These are phyloP conservation scores for Episyrphus balteatus DNA, from an alignment of 1,140 invertebrate species.

Conservation along the genomic window DNA sequence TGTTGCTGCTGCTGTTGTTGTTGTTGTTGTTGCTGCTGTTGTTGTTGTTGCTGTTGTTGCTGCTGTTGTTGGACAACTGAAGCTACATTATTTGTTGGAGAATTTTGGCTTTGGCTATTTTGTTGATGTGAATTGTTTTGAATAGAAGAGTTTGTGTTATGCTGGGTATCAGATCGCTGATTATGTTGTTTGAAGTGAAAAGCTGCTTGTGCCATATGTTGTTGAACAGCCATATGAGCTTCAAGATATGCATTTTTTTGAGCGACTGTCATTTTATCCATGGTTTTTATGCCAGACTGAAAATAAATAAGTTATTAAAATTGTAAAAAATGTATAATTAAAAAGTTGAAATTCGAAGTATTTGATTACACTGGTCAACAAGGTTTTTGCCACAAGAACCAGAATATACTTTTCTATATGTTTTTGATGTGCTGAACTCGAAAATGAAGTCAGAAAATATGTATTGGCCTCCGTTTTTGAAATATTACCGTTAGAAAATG, in stretches of 20 bases:
- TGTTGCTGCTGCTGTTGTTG: constrained; percentile 22
- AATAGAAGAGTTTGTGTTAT: constrained; percentile 36
- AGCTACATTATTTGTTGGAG: constrained; percentile 31
- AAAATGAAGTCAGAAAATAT: too few species aligned
- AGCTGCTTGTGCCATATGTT: constrained; percentile 62
- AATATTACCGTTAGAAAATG: too few species aligned
- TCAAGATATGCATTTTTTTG: constrained; percentile 59
- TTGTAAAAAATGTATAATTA: too few species aligned
- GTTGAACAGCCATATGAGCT: constrained; percentile 62
- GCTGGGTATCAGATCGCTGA: constrained; percentile 35
- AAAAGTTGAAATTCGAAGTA: too few species aligned
- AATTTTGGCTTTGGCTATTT: constrained; percentile 39
- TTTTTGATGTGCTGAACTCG: too few species aligned
- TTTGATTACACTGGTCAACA: too few species aligned
- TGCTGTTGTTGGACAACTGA: constrained; percentile 34
- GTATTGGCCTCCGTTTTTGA: too few species aligned
- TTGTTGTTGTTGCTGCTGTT: constrained; percentile 39
- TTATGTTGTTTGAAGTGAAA: constrained; percentile 47
- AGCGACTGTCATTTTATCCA: constrained; percentile 59
- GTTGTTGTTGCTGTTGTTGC: constrained; percentile 30
- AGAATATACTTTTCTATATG: too few species aligned
- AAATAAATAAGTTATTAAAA: too few species aligned
- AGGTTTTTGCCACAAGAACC: too few species aligned
- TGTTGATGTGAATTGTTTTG: constrained; percentile 37
- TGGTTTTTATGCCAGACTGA: constrained; percentile 49